Evolutionary conservation across 2,797 vertebrate species (phyloP), one percentile per base, ranked within the genome.

Genomic region (Staurois parvus): DNA sequence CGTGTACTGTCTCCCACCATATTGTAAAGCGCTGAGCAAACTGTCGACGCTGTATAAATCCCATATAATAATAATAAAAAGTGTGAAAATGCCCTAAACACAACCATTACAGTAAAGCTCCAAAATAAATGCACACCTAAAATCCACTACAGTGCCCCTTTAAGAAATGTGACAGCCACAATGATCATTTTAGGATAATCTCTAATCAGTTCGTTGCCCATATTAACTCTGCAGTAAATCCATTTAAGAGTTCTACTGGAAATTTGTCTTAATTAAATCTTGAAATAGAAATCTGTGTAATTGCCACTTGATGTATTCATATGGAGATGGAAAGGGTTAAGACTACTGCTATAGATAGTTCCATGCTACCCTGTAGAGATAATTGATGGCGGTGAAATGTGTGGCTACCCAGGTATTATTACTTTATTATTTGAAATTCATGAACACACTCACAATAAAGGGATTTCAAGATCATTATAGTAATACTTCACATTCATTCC

Each of bases 181-280:
- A 42, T 59, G 26, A 40, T n/a, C 8, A 66, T 64, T 77, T 26
- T 26, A 26, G 34, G 56, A 77, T 77, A 66, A 76, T 62, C 76
- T 66, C 76, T 66, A 66, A 64, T 78, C 76, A 40, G 59, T 32
- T 28, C 5, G 19, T 64, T 66, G 26, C 64, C 64, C 76, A 40
- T 34, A 78, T 78, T 66, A 78, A n/a, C 11, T 37, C 48, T 12
- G 45, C 26, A 76, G 48, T 56, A 56, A 15, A 56, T 56, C 45
- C 48, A 12, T 34, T 62, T 66, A 66, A 78, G 56, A 37, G 59
- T 52, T 34, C 40, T 66, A 77, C 32, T 34, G 34, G 24, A 32
- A 40, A 34, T 40, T 37, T 62, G 29, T 8, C 26, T 34, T 29
- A 70, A 70, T 32, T 34, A 34, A 32, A 17, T 32, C 68, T 34